Percentiles rank a stretch among this genome's conserved stretches.
Evolutionary conservation across 2,797 vertebrate species (phyloP).

Genomic region (Pangasius krempfi): DNA sequence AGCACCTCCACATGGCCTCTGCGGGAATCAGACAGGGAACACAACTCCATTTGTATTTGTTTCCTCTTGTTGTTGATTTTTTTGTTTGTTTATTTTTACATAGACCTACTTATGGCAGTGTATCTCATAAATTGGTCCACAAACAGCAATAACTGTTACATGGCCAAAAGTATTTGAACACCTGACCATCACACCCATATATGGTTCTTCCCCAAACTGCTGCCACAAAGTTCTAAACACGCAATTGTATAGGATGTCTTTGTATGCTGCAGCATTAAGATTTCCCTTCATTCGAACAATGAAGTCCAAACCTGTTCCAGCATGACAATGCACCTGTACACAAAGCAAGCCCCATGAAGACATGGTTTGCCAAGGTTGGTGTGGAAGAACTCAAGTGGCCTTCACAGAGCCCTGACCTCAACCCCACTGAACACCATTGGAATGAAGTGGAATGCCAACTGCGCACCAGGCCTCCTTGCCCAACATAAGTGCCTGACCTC

Average conservation of each 20-base stretch:
- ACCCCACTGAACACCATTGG: neutral
- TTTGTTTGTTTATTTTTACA: neutral
- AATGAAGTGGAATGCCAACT: neutral
- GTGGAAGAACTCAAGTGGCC: neutral
- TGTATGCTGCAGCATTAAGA: neutral
- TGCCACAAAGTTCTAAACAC: neutral
- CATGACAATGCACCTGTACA: neutral
- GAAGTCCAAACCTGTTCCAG: neutral
- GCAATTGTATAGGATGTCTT: neutral
- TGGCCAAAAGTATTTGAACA: neutral
- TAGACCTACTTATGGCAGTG: neutral
- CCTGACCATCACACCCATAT: neutral
- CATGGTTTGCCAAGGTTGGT: neutral
- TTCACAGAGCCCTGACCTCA: neutral
- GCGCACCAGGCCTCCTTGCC: neutral
- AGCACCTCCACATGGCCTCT: neutral
- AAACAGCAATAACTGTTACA: neutral
- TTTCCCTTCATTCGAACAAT: neutral
- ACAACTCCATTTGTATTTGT: neutral
- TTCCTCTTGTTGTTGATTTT: neutral
- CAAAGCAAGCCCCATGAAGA: neutral
- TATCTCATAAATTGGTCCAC: neutral
- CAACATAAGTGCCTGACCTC: neutral
- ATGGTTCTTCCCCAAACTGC: neutral
- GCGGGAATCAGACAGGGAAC: neutral